Percentiles rank a stretch among this genome's conserved stretches.
Conservation (phyloP, 2,797 vertebrate genomes). For the Mormyrops attenuatus region DNA sequence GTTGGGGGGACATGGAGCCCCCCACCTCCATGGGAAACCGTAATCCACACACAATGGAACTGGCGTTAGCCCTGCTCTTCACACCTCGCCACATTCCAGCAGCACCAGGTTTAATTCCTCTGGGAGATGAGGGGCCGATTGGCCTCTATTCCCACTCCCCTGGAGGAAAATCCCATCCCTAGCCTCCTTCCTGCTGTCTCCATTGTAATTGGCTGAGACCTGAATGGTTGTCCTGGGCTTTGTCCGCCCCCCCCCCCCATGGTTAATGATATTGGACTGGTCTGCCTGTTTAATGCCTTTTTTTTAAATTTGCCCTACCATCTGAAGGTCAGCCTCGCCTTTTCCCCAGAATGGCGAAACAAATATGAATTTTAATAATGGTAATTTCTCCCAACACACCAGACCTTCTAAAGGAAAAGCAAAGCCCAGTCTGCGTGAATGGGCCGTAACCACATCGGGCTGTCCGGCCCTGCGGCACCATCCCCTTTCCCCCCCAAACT, state of each 20-base stretch:
- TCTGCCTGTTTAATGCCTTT: slow-evolving; percentile 12
- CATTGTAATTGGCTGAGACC: slow-evolving; percentile 34
- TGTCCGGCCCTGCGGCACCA: slow-evolving; percentile 15
- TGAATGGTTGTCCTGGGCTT: not conserved
- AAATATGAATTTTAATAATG: not conserved
- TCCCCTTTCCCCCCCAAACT: slow-evolving; percentile 29
- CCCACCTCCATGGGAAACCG: slow-evolving; percentile 52
- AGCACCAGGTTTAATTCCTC: slow-evolving; percentile 56
- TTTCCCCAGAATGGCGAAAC: not conserved
- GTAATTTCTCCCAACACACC: not conserved
- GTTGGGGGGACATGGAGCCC: slow-evolving; percentile 16
- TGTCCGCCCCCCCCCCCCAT: not conserved
- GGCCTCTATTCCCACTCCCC: slow-evolving; percentile 45
- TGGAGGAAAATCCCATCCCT: slow-evolving; percentile 42
- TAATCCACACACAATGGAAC: slow-evolving; percentile 57
- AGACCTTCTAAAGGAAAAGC: not conserved
- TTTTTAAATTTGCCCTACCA: slow-evolving; percentile 6
- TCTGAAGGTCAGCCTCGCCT: not conserved
- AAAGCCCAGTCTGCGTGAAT: not conserved
- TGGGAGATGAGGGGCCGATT: slow-evolving; percentile 51
- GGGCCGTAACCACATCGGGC: not conserved
- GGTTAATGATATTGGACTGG: slow-evolving; percentile 19
- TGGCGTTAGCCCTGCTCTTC: slow-evolving; percentile 44
- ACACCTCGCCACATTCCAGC: slow-evolving; percentile 53
- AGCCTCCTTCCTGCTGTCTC: slow-evolving; percentile 36